Evolutionary conservation across 2,888 invertebrate genomes (phyloP), one percentile per base, ranked within the genome.

Genomic region (Aphrophora alni): DNA sequence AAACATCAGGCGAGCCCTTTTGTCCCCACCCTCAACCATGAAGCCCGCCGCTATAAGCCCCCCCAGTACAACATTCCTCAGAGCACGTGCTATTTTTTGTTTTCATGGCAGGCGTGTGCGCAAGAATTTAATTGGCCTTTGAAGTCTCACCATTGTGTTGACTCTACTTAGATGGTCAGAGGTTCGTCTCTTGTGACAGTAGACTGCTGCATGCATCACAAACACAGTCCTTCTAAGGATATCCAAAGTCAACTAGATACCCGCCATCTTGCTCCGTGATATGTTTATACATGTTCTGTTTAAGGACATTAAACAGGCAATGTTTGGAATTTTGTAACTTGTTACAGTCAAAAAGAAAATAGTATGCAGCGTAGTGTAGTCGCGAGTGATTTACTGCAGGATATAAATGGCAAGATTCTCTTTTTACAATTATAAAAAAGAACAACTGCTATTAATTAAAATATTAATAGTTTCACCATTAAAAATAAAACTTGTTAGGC

Each of bases 41-140:
- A n/a, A n/a, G n/a, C n/a, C n/a, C n/a, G n/a, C n/a, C n/a, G n/a
- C n/a, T n/a, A n/a, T n/a, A n/a, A n/a, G n/a, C n/a, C 33, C 33
- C 33, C 33, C 1, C 21, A 59, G 21, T n/a, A 59, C 59, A 59
- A 21, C 59, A 59, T 59, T 59, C 59, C 59, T 59, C 7, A n/a
- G 21, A 59, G 59, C 59, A 21, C 59, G 59, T 21, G 59, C 59
- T 7, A 21, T 10, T n/a, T 59, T 59, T 59, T 59, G n/a, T 59
- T 59, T 21, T n/a, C 59, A 2, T 12, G 12, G 44, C 44, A 21
- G 21, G 59, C 59, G 59, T 21, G 59, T 59, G 59, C 59, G n/a
- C 21, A 59, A 59, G 59, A 59, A 59, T 59, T 59, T 59, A 59
- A 59, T 59, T 59, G 59, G n/a, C 44, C 59, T 59, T 59, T 59